phyloP scores from a whole-genome alignment of 1,140 invertebrate species.

The Magallana angulata region DNA sequence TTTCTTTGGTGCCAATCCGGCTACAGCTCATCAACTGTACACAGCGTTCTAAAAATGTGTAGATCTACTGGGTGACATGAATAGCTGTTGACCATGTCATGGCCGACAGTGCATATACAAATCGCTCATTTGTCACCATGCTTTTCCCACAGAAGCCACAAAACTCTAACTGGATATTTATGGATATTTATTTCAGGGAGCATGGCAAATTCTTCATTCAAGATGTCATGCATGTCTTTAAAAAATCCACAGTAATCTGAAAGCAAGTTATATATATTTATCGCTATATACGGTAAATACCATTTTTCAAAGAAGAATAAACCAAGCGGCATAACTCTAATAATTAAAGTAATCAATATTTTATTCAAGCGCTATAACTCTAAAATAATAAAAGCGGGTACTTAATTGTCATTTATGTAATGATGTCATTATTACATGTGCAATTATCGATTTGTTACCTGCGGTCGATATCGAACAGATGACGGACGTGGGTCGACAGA shows the following conservation, averaged over 20 bases:
- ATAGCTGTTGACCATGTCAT: slow-evolving; percentile 53
- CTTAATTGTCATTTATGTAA: no score
- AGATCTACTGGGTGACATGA: slow-evolving; percentile 44
- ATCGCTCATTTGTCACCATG: slow-evolving; percentile 53
- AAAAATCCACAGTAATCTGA: slow-evolving; percentile 52
- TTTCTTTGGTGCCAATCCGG: slow-evolving; percentile 51
- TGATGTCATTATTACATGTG: no score
- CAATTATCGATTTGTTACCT: no score
- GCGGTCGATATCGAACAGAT: no score
- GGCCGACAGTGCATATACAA: slow-evolving; percentile 55
- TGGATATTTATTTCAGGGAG: slow-evolving; percentile 40
- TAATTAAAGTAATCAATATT: no score
- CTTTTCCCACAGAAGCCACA: slow-evolving; percentile 37
- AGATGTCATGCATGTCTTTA: slow-evolving; percentile 55
- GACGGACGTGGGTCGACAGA: no score
- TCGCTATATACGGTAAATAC: no score
- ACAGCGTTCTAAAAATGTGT: slow-evolving; percentile 57
- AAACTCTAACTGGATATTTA: slow-evolving; percentile 38
- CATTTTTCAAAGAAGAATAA: no score
- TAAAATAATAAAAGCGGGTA: no score
- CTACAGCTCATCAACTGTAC: slow-evolving; percentile 52
- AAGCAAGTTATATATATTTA: slow-evolving; percentile 40
- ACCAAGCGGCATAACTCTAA: no score
- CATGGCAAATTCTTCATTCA: slow-evolving; percentile 51
- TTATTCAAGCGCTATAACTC: no score